Percentiles rank a stretch among this genome's conserved stretches.
These are phyloP conservation scores for Lates japonicus DNA, from an alignment of 2,797 vertebrate species.

Conservation along the genomic window DNA sequence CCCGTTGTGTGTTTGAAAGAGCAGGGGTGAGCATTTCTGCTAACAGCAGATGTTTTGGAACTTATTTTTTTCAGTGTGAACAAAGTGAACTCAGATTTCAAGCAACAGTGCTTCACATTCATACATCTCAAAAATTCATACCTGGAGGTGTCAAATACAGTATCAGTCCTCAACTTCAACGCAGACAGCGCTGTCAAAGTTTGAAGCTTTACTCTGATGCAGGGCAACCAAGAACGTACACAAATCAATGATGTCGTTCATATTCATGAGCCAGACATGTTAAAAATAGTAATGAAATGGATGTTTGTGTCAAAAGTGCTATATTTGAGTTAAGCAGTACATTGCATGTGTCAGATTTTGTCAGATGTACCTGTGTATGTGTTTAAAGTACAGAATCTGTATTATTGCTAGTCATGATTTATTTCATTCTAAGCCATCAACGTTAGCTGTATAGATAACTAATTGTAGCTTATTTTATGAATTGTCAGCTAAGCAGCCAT, in stretches of 20 bases:
- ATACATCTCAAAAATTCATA: constrained; percentile 6
- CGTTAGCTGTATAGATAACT: not conserved
- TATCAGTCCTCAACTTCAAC: not conserved
- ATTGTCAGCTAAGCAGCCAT: not conserved
- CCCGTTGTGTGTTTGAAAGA: constrained; percentile 7
- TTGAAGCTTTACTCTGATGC: not conserved
- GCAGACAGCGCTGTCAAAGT: not conserved
- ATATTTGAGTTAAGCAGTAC: not conserved
- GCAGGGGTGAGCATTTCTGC: not conserved
- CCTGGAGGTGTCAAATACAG: not conserved
- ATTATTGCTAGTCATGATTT: not conserved
- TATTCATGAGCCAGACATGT: not conserved
- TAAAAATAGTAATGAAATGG: not conserved
- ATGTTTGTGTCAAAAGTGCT: not conserved
- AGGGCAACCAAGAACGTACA: not conserved
- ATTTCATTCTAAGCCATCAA: not conserved
- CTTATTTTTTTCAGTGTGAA: constrained; percentile 6
- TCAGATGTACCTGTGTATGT: not conserved
- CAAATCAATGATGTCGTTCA: not conserved
- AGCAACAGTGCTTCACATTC: constrained; percentile 17
- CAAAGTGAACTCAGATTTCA: not conserved
- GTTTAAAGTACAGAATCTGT: no score
- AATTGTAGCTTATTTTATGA: not conserved
- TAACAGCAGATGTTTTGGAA: constrained; percentile 9
- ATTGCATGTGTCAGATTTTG: not conserved